These are phyloP conservation scores for Scaptodrosophila latifasciaeformis DNA, from an alignment of 2,888 invertebrate species.

Conservation along the genomic window DNA sequence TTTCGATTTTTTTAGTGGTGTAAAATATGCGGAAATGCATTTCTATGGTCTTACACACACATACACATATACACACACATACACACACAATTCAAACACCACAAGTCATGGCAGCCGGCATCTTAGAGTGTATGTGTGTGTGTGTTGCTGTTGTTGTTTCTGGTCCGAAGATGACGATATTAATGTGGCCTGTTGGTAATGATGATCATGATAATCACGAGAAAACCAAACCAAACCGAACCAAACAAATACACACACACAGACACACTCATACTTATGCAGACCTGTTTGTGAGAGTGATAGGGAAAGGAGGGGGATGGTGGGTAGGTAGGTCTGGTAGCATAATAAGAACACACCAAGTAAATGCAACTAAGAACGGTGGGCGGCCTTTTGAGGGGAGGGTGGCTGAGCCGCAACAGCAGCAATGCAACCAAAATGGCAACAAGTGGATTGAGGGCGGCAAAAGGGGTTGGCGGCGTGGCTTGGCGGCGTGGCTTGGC, in stretches of 20 bases:
- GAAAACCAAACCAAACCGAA: constrained; percentile 59
- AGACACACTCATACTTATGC: not conserved
- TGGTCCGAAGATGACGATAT: constrained; percentile 63
- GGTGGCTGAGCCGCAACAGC: constrained; percentile 14
- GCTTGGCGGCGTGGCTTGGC: too few relatives aligned
- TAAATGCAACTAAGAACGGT: constrained; percentile 27
- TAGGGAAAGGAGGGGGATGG: too few relatives aligned
- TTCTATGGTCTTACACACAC: constrained; percentile 60
- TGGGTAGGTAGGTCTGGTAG: too few relatives aligned
- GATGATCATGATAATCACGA: constrained; percentile 66
- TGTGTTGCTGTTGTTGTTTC: constrained; percentile 26
- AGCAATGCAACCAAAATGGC: constrained; percentile 44
- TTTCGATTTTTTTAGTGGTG: constrained; percentile 62
- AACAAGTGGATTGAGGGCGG: constrained; percentile 36
- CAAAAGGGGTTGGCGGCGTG: too few relatives aligned
- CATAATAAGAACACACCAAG: constrained; percentile 63
- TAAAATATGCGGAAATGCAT: constrained; percentile 70
- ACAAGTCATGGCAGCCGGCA: constrained; percentile 59
- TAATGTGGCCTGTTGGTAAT: constrained; percentile 64
- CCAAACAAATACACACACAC: constrained; percentile 20
- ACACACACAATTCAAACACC: constrained; percentile 44
- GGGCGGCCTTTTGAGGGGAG: too few relatives aligned
- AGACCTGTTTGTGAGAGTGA: not conserved
- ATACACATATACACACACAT: constrained; percentile 3
- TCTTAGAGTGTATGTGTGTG: constrained; percentile 17